A percentile compares a stretch with the other conserved stretches of the same genome.
phyloP scores from a whole-genome alignment of 2,888 invertebrate genomes.

The Biston betularia region DNA sequence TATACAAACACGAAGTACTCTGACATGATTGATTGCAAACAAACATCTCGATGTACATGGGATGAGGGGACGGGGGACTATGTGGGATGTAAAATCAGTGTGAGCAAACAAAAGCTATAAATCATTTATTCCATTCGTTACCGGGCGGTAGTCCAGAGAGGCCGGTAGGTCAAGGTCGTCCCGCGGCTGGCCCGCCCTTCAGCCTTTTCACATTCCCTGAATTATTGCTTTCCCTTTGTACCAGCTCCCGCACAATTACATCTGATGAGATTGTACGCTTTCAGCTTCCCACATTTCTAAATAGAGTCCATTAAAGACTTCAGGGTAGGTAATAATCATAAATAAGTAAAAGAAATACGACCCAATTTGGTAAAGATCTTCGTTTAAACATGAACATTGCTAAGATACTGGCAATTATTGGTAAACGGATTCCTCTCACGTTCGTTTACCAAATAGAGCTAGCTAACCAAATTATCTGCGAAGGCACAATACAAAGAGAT shows the following conservation, averaged over 20 bases:
- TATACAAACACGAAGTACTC: neutral
- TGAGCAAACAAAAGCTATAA: constrained; percentile 41
- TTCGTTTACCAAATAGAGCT: constrained; percentile 32
- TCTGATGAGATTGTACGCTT: constrained; percentile 41
- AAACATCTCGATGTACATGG: constrained; percentile 24
- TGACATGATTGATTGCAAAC: constrained; percentile 28
- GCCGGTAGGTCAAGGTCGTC: constrained; percentile 71
- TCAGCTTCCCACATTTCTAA: constrained; percentile 40
- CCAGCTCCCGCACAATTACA: constrained; percentile 47
- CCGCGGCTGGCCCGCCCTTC: constrained; percentile 55
- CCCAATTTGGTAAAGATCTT: constrained; percentile 17
- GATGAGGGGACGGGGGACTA: neutral
- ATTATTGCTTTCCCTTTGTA: constrained; percentile 56
- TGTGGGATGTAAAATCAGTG: constrained; percentile 33
- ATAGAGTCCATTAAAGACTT: constrained; percentile 23
- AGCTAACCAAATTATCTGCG: constrained; percentile 32
- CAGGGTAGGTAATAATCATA: constrained; percentile 25
- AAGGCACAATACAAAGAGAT: constrained; percentile 25
- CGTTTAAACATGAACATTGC: constrained; percentile 21
- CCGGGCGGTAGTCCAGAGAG: constrained; percentile 53
- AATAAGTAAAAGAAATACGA: constrained; percentile 25
- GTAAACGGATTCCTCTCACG: constrained; percentile 37
- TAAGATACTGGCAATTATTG: constrained; percentile 30
- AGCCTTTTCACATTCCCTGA: constrained; percentile 56
- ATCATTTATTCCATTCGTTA: constrained; percentile 46